Evolutionary conservation across 2,888 invertebrate genomes (phyloP), one percentile per base, ranked within the genome.

Genomic region (Mythimna pallens): DNA sequence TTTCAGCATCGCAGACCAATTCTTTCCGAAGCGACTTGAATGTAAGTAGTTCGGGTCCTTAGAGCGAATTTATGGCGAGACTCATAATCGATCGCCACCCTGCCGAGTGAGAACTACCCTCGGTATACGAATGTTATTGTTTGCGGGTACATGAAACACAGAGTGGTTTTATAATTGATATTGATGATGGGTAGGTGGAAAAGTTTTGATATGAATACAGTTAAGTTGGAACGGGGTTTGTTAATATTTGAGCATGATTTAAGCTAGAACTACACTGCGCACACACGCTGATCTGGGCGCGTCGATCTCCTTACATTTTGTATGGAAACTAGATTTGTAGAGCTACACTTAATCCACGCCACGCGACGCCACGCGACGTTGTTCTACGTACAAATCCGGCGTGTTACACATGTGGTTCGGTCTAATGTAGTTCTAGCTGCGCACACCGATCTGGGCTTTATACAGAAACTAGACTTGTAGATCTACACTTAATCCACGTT

Each of bases 101-200:
- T 40, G 77, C 54, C 25, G 50, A 70, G 70, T 77, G 62, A 36
- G 70, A 78, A 74, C 73, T 65, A 85, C 71, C 80, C 70, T 73
- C 59, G 40, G 64, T 54, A 8, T 77, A 58, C 57, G 54, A 67
- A 54, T 65, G 30, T 66, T 78, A 80, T 82, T 78, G 69, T 80
- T 72, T 69, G 63, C 55, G 68, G 57, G 57, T 68, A 61, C 65
- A 43, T 12, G 65, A 50, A 10, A 12, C n/a, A 14, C 14, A 55
- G 71, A 78, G 82, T 78, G 78, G 72, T 78, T 82, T 80, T 77
- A 72, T 80, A 80, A 80, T 80, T 78, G 63, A 80, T 69, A 82
- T 72, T 66, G 72, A 78, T 64, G 55, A 59, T 17, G 30, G 47
- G 22, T 77, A 69, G 61, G 14, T 54, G 25, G 54, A 9, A 57